Evolutionary conservation across 2,797 vertebrate species (phyloP).

Genomic region (Darevskia nairensis): DNA sequence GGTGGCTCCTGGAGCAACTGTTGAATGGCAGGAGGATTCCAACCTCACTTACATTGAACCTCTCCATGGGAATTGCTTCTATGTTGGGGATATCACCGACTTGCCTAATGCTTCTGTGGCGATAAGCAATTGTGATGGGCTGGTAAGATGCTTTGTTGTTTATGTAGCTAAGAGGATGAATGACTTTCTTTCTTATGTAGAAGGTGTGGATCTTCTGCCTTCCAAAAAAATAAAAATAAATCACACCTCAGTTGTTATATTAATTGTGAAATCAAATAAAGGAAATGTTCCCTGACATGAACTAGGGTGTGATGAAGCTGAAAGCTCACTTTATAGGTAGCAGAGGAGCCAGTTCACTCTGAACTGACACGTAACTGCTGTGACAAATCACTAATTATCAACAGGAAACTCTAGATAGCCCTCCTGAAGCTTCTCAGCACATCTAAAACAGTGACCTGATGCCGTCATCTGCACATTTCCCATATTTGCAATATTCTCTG

Average conservation of each 20-base stretch:
- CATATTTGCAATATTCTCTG: slow-evolving; percentile 11
- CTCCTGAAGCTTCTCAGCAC: slow-evolving; percentile 12
- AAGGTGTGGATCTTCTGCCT: slow-evolving; percentile 50
- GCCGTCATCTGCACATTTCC: not conserved
- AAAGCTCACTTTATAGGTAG: slow-evolving; percentile 46
- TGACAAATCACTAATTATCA: slow-evolving; percentile 53
- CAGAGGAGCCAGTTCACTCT: slow-evolving; percentile 59
- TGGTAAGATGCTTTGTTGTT: slow-evolving; percentile 87
- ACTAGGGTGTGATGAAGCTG: slow-evolving; percentile 59
- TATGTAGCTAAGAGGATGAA: slow-evolving; percentile 32
- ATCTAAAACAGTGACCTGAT: slow-evolving; percentile 31
- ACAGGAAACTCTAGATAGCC: slow-evolving; percentile 37
- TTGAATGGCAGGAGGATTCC: slow-evolving; percentile 94
- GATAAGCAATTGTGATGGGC: slow-evolving; percentile 97
- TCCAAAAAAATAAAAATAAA: slow-evolving; percentile 21
- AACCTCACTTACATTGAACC: slow-evolving; percentile 86
- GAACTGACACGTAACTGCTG: slow-evolving; percentile 46
- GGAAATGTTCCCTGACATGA: slow-evolving; percentile 67
- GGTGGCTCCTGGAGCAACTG: slow-evolving; percentile 94
- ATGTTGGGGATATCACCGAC: slow-evolving; percentile 91
- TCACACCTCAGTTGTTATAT: slow-evolving; percentile 60
- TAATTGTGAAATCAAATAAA: slow-evolving; percentile 75
- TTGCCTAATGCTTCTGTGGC: slow-evolving; percentile 89
- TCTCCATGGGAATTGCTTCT: slow-evolving; percentile 89
- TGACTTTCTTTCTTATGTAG: slow-evolving; percentile 64